Evolutionary conservation across 1,140 invertebrate species (phyloP), one percentile per base, ranked within the genome.

Genomic region (Drosophila navojoa): DNA sequence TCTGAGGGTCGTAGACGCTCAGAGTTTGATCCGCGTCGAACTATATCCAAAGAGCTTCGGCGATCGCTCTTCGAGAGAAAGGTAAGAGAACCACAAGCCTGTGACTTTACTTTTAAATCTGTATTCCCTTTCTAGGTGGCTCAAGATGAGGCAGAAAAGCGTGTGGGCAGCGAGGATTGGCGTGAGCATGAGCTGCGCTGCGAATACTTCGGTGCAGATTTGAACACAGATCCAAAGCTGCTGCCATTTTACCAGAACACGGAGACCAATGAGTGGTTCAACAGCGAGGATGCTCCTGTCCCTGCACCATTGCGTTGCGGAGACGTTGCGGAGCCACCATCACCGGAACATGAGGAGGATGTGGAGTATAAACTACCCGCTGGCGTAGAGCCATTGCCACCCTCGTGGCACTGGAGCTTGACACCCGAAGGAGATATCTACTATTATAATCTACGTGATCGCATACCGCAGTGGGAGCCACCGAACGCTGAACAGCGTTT

Each of bases 391-490:
- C 87, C 68, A 0, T 90, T 99, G 49, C 97, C 98, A 6, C 96
- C 96, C 0, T 95, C 96, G 85, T 99, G 98, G 98, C 96, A 97
- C 84, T 96, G 95, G 80, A 96, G 97, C 0, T 94, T 95, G 53
- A 97, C 98, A 0, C 90, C 93, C 19, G 95, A 96, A 47, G 97
- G 98, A 1, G 93, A 97, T 63, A 94, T 95, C 0, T 99, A 98
- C 91, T 99, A 98, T 93, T 99, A 98, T 92, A 97, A 99, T 92
- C 93, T 96, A 0, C 96, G 96, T 77, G 95, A 96, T 32, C 94
- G 97, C 54, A 94, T 96, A 79, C 95, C 97, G 2, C 97, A 98
- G 90, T 99, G 98, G 98, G 93, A 96, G 61, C 96, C 97, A 27
- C 98, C 98, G 1, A 93, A 93, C 13, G 57, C 72, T 0, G 87